Percentiles rank a stretch among this genome's conserved stretches.
Conservation (phyloP, 1,140 invertebrate genomes). For the Leptinotarsa lineolata region DNA sequence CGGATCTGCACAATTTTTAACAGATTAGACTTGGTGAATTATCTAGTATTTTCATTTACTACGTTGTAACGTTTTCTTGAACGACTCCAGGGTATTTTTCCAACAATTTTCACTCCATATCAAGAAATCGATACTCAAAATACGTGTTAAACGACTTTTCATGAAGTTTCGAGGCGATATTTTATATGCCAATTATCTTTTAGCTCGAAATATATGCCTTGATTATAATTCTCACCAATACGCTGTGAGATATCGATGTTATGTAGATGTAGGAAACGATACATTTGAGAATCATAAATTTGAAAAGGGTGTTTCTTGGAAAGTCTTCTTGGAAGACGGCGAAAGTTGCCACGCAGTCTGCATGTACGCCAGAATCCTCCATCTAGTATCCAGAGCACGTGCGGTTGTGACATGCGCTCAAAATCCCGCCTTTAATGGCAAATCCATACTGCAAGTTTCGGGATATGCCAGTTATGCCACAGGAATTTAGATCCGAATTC, state of each 20-base stretch:
- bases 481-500: constrained; percentile 19
- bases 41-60: too few relatives aligned
- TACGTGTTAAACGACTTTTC: too few relatives aligned
- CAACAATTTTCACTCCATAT: too few relatives aligned
- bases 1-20: too few relatives aligned
- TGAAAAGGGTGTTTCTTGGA: constrained; percentile 1
- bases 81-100: too few relatives aligned
- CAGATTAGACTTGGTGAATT: too few relatives aligned
- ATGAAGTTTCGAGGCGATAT: too few relatives aligned
- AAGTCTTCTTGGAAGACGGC: not conserved
- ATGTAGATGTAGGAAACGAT: not conserved
- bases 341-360: constrained; percentile 37
- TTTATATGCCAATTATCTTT: too few relatives aligned
- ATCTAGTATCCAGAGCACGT: constrained; percentile 45
- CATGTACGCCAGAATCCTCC: constrained; percentile 6
- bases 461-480: constrained; percentile 20
- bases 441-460: constrained; percentile 47
- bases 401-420: constrained; percentile 43
- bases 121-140: too few relatives aligned
- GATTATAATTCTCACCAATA: too few relatives aligned
- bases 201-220: too few relatives aligned
- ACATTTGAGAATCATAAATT: constrained; percentile 5
- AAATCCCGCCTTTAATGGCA: constrained; percentile 47
- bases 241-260: constrained; percentile 13
- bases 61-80: too few relatives aligned